Evolutionary conservation across 2,113 vertebrate genomes (phyloP), one percentile per base, ranked within the genome.

Genomic region (Suncus etruscus): DNA sequence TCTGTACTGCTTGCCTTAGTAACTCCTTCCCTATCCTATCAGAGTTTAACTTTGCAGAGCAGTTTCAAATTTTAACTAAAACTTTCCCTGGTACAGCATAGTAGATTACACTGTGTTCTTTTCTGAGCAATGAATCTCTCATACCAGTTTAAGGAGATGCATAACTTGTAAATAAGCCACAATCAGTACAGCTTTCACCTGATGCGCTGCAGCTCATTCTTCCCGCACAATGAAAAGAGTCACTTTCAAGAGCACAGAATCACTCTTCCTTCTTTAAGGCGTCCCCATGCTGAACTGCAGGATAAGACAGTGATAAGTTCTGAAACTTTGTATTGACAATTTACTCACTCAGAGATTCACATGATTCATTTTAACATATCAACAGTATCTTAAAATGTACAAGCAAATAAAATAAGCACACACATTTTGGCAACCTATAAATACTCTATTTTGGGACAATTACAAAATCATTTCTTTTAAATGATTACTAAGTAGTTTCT

Each of bases 11-110:
- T 79, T 90, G 47, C 77, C 50, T 81, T 95, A 39, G 83, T 72
- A 91, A 83, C 77, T 72, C 54, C 25, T 83, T 89, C 77, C 29
- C 77, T 81, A 51, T 11, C 22, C 88, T 94, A 86, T 78, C 74
- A 91, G 76, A 58, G 27, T 25, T 90, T 32, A 86, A 69, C 18
- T 89, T 75, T 86, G 27, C 74, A 92, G 81, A 96, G 74, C 48
- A 82, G 65, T 27, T 95, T 45, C 58, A 91, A 84, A 91, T 86
- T 95, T 95, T 95, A 96, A 94, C 77, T 69, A 94, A 58, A 81
- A 91, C 96, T 97, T 96, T 93, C 88, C 51, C 74, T 75, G 45
- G 66, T 73, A 65, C 69, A 95, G 32, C 22, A 74, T 79, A 93
- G 4, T 6, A 6, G 20, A 0, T 94, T 94, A 88, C 92, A 58